Base-by-base conservation (phyloP, 1,140 invertebrate genomes). In the Drosophila elegans region DNA sequence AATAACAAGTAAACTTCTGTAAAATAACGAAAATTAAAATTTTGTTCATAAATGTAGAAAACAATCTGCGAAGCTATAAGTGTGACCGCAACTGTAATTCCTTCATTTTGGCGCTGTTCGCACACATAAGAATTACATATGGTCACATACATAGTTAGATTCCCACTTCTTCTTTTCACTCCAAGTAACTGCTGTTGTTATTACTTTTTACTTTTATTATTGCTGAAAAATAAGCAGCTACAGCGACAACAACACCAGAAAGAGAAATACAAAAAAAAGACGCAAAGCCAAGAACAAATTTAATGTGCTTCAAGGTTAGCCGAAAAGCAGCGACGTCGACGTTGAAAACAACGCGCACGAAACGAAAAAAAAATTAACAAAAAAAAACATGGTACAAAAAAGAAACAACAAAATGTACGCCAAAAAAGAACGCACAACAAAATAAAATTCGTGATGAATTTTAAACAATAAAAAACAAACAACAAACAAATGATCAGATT, bases 361-460 rank as follows among this genome's bases (percentile, higher is more conserved):
- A 49, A 73, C 42, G 45, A 61, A 42, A 39, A 56, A 67, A 61
- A 36, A 49, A 77, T 56, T 56, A 36, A 32, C 25, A 34, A 59
- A 62, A 36, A 42, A 55, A 78, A 53, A 27, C 27, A 62, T 25
- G 49, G 25, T 36, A 54, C 27, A 54, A 71, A 39, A 48, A 62
- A 86, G 48, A 6, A 55, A 61, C 41, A 74, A 53, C 68, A 56
- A 74, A 36, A 56, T 51, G 10, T 52, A 53, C 44, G 67, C 49
- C 49, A 53, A 76, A 56, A 52, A 72, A 67, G 57, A 83, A 75
- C 75, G 67, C 57, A 84, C 78, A 84, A 69, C 66, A 72, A 86
- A 88, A 86, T 86, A 79, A 86, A 82, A 86, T 77, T 86, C 83
- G 82, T 86, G 82, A 86, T 86, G 82, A 88, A 83, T 86, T 88